Base-by-base conservation (phyloP, 2,113 vertebrate genomes). In the Rhinopithecus roxellana region DNA sequence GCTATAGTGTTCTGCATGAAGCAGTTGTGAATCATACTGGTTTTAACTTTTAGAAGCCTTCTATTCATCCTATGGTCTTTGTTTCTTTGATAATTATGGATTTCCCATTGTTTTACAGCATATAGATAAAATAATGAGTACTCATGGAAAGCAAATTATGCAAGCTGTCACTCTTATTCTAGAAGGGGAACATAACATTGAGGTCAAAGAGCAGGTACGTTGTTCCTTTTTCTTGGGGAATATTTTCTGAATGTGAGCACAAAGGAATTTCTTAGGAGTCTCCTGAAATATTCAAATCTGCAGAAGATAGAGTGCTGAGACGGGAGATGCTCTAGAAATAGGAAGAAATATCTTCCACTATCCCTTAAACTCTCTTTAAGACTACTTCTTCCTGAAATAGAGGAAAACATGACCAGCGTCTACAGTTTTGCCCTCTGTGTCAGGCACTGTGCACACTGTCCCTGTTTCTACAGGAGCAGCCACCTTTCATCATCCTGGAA, bases 111-210 rank as follows among this genome's bases (percentile, higher is more conserved):
- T 98, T 98, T 98, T 98, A 23, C 99, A 99, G 99, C 99, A 99
- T 98, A 99, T 99, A 98, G 99, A 99, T 98, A 99, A 99, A 98
- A 99, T 99, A 98, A 99, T 99, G 99, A 99, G 99, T 96, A 99
- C 99, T 88, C 99, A 99, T 18, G 99, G 99, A 95, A 99, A 99
- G 98, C 99, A 99, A 98, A 99, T 99, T 98, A 99, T 99, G 99
- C 99, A 99, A 98, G 99, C 99, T 1, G 99, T 99, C 98, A 99
- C 99, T n/a, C 99, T 99, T 93, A 99, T 99, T 98, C 99, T 99
- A 97, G 99, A 99, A 98, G 99, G 99, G 50, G 99, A 99, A 95
- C 99, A 99, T 98, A 99, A 99, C 89, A 98, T 99, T 87, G 99
- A 99, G 98, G 99, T 99, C 98, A 99, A 99, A 98, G 99, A 99